Evolutionary conservation across 2,888 invertebrate genomes (phyloP).

Genomic region (Craniophora ligustri): DNA sequence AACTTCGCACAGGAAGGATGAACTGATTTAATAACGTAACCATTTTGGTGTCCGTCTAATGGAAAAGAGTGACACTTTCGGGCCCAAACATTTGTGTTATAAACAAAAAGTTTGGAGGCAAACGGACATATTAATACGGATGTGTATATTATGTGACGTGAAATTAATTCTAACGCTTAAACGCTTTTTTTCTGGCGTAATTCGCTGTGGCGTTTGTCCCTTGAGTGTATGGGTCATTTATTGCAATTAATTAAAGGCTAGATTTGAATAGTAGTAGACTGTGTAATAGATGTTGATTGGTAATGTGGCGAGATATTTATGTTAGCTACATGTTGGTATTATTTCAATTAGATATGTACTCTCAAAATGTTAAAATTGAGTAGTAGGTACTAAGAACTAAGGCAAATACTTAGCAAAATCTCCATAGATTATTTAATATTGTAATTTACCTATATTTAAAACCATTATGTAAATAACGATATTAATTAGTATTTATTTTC

Average conservation of each 20-base stretch:
- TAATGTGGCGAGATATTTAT: too few relatives aligned
- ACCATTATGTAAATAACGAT: too few relatives aligned
- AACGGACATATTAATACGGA: conserved; percentile 21
- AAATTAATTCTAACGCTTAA: conserved; percentile 25
- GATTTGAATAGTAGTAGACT: too few relatives aligned
- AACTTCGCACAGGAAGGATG: conserved; percentile 51
- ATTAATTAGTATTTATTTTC: too few relatives aligned
- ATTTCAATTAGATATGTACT: too few relatives aligned
- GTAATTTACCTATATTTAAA: too few relatives aligned
- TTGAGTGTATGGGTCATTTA: background rate
- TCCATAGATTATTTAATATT: too few relatives aligned
- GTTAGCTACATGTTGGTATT: too few relatives aligned
- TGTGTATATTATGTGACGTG: conserved; percentile 18
- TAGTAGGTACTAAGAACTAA: too few relatives aligned
- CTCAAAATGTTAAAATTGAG: too few relatives aligned
- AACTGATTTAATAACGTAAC: conserved; percentile 56
- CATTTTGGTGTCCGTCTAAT: conserved; percentile 46
- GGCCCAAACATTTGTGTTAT: conserved; percentile 23
- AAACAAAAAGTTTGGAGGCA: conserved; percentile 43
- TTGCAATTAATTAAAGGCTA: background rate
- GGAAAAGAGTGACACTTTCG: conserved; percentile 52
- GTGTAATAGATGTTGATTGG: too few relatives aligned
- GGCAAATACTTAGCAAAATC: too few relatives aligned
- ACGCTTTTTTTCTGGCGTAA: background rate
- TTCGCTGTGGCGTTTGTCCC: background rate